Evolutionary conservation across 2,113 vertebrate species (phyloP).

Genomic region (Connochaetes taurinus): DNA sequence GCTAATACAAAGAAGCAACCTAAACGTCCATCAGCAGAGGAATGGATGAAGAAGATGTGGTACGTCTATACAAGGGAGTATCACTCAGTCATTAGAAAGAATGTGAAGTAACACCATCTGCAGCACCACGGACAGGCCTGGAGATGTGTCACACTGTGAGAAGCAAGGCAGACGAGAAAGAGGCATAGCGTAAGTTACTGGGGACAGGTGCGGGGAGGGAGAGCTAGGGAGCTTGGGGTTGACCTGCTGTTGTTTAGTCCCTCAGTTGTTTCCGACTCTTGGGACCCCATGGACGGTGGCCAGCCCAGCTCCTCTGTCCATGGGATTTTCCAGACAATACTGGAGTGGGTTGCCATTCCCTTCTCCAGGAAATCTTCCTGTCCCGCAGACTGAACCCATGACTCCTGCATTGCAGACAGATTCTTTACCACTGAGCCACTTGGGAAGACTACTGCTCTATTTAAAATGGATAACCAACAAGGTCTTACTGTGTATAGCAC

Average conservation of each 20-base stretch:
- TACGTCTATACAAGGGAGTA: neutral
- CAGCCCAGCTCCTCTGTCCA: too few relatives aligned
- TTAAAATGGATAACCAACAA: neutral
- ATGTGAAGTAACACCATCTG: neutral
- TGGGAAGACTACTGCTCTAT: neutral
- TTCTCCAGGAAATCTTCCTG: too few relatives aligned
- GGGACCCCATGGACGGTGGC: too few relatives aligned
- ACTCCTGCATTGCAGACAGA: too few relatives aligned
- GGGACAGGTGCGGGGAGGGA: neutral
- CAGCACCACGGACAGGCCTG: neutral
- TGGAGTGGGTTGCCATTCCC: too few relatives aligned
- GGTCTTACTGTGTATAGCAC: neutral
- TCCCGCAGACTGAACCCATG: too few relatives aligned
- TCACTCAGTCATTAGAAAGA: neutral
- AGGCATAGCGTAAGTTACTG: rapidly evolving
- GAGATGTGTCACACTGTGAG: neutral
- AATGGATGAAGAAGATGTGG: neutral
- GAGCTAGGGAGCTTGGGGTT: neutral
- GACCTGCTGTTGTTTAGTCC: neutral
- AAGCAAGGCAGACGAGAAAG: neutral
- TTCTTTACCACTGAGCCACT: neutral
- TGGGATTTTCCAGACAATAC: too few relatives aligned
- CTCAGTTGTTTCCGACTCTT: too few relatives aligned
- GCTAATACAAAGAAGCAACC: neutral
- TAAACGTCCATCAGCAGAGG: neutral